These are phyloP conservation scores for Nipponacmea schrenckii DNA, from an alignment of 2,888 invertebrate species.

Conservation along the genomic window DNA sequence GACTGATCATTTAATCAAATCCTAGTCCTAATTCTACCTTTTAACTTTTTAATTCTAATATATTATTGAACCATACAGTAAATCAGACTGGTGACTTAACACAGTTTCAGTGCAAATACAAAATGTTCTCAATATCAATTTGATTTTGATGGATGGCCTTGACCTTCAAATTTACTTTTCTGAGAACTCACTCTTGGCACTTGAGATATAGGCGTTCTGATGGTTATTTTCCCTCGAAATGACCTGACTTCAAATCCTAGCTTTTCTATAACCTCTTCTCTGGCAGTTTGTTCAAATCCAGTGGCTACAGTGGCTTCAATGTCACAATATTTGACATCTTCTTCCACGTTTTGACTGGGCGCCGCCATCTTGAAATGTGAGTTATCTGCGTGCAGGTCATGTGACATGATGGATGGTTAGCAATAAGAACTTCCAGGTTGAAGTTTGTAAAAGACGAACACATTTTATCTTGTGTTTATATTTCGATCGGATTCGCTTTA, in stretches of 20 bases:
- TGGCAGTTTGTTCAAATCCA: slow-evolving; percentile 68
- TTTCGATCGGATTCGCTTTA: background rate
- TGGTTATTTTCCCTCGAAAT: slow-evolving; percentile 59
- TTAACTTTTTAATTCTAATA: too few species aligned
- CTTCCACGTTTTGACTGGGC: slow-evolving; percentile 37
- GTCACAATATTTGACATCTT: slow-evolving; percentile 44
- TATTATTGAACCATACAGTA: too few species aligned
- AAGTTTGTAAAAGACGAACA: background rate
- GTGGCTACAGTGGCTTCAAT: slow-evolving; percentile 68
- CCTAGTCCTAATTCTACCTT: too few species aligned
- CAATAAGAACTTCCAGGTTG: background rate
- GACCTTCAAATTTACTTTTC: too few species aligned
- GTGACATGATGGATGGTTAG: slow-evolving; percentile 30
- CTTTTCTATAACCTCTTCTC: slow-evolving; percentile 65
- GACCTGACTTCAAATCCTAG: slow-evolving; percentile 46
- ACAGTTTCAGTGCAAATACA: too few species aligned
- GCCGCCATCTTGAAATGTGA: slow-evolving; percentile 48
- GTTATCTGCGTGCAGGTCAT: slow-evolving; percentile 30
- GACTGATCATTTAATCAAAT: too few species aligned
- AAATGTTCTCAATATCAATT: too few species aligned
- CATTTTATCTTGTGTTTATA: background rate
- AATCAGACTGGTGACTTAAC: too few species aligned
- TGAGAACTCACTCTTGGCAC: slow-evolving; percentile 45
- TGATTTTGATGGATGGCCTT: too few species aligned
- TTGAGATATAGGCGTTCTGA: slow-evolving; percentile 44